Conservation (phyloP, 2,888 invertebrate genomes). For the Mesorhabditis sp. region DNA sequence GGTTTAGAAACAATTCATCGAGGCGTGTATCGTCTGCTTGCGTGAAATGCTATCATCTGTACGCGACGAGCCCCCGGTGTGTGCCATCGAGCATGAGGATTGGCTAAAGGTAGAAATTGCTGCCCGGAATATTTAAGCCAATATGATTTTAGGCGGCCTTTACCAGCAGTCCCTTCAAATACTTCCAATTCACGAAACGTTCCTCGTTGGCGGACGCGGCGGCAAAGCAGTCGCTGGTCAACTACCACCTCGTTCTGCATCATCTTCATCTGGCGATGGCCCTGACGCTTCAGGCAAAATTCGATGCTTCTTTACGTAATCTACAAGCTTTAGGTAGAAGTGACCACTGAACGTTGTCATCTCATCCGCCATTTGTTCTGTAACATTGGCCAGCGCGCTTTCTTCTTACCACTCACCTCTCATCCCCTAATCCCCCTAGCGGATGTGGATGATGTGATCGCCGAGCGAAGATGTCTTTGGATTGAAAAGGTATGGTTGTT, state of each 20-base stretch:
- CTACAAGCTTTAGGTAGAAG: not conserved
- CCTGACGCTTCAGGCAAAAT: slow-evolving; percentile 23
- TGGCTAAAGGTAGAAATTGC: slow-evolving; percentile 17
- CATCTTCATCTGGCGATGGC: slow-evolving; percentile 42
- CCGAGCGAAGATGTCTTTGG: slow-evolving; percentile 40
- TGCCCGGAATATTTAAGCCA: not conserved
- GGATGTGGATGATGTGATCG: slow-evolving; percentile 34
- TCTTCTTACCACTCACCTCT: slow-evolving; percentile 43
- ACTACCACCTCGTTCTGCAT: slow-evolving; percentile 49
- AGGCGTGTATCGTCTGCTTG: slow-evolving; percentile 8
- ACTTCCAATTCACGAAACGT: not conserved
- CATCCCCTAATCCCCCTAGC: slow-evolving; percentile 50
- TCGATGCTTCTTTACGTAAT: too few species aligned
- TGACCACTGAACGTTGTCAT: slow-evolving; percentile 11
- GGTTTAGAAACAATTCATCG: slow-evolving; percentile 13
- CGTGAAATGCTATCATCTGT: slow-evolving; percentile 22
- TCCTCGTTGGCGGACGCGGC: slow-evolving; percentile 28
- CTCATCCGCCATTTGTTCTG: slow-evolving; percentile 32
- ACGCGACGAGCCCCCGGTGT: slow-evolving; percentile 16
- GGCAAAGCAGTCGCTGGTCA: slow-evolving; percentile 33
- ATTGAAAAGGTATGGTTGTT: slow-evolving; percentile 27
- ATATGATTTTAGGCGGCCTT: not conserved
- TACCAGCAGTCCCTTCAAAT: not conserved
- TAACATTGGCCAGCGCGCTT: slow-evolving; percentile 37
- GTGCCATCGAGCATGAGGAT: slow-evolving; percentile 19